Percentiles rank a stretch among this genome's conserved stretches.
These are phyloP conservation scores for Drosophila prostipennis DNA, from an alignment of 2,888 invertebrate genomes.

Conservation along the genomic window DNA sequence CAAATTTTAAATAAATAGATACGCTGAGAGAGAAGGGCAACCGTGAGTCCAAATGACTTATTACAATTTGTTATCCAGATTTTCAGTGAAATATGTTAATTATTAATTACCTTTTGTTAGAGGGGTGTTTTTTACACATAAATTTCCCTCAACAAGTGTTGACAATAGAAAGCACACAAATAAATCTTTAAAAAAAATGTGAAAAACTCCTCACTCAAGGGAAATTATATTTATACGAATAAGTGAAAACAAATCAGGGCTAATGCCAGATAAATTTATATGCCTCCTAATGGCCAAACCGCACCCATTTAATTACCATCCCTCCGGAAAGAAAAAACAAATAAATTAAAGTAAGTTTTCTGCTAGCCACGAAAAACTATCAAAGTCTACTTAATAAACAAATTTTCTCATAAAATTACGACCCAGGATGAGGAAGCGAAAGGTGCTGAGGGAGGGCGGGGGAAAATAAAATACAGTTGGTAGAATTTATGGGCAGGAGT, in stretches of 20 bases:
- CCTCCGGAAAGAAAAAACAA: conserved; percentile 65
- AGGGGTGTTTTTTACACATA: conserved; percentile 54
- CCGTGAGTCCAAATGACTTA: conserved; percentile 62
- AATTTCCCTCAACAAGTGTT: conserved; percentile 64
- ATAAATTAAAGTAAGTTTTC: conserved; percentile 66
- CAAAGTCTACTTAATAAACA: conserved; percentile 80
- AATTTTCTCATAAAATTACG: conserved; percentile 82
- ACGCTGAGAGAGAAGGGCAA: conserved; percentile 24
- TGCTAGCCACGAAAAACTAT: conserved; percentile 64
- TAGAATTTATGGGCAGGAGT: conserved; percentile 80
- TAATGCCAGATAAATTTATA: conserved; percentile 62
- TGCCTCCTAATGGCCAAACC: conserved; percentile 62
- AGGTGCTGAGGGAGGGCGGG: conserved; percentile 10
- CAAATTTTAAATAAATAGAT: conserved; percentile 69
- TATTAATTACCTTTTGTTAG: conserved; percentile 64
- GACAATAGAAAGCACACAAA: conserved; percentile 50
- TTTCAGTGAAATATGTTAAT: conserved; percentile 71
- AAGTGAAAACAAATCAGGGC: conserved; percentile 73
- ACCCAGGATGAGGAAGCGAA: conserved; percentile 50
- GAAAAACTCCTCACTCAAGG: conserved; percentile 27
- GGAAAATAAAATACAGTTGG: conserved; percentile 74
- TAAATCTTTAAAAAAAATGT: conserved; percentile 34
- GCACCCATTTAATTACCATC: conserved; percentile 77
- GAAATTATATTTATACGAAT: conserved; percentile 1
- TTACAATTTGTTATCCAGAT: conserved; percentile 64